phyloP scores from a whole-genome alignment of 1,140 invertebrate genomes.

The Triops longicaudatus region DNA sequence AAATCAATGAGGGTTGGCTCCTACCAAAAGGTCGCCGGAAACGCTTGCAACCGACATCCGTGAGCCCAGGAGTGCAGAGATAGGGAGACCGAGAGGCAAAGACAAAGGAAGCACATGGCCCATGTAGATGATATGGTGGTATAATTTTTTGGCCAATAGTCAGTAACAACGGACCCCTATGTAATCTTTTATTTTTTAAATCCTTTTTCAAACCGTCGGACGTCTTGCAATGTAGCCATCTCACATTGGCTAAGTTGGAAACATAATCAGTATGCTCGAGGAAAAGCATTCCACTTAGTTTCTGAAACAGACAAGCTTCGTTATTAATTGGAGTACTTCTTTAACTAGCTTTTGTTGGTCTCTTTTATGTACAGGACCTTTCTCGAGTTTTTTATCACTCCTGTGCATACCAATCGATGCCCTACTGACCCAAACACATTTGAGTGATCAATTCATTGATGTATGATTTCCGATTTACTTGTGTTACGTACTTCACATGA shows the following conservation, averaged over 20 bases:
- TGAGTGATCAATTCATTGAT: background rate
- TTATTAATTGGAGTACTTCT: no score
- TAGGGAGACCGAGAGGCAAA: background rate
- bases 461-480: background rate
- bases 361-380: background rate
- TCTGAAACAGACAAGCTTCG: no score
- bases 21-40: slow-evolving; percentile 8
- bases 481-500: no score
- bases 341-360: background rate
- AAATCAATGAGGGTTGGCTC: slow-evolving; percentile 11
- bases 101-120: slow-evolving; percentile 11
- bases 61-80: background rate
- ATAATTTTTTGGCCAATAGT: background rate
- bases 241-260: background rate
- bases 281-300: background rate
- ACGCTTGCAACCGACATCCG: background rate
- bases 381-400: background rate
- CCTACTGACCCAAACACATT: background rate
- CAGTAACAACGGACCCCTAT: background rate
- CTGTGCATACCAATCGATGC: background rate
- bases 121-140: slow-evolving; percentile 1
- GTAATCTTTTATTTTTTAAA: background rate
- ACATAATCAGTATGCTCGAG: background rate
- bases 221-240: background rate
- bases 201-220: background rate